These are phyloP conservation scores for Calephelis nemesis DNA, from an alignment of 1,140 invertebrate species.

Conservation along the genomic window DNA sequence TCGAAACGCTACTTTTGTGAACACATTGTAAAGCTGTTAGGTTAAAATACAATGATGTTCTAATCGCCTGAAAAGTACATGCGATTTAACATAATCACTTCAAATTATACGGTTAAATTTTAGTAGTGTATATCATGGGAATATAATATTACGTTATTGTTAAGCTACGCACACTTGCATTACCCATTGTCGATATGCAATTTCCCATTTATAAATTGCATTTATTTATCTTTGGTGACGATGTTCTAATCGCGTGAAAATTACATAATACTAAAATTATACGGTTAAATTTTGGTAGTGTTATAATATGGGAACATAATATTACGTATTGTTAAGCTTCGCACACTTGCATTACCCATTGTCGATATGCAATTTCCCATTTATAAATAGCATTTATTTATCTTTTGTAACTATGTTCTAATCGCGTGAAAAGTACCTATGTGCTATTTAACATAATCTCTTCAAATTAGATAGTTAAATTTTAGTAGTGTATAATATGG, in stretches of 20 bases:
- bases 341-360: no score
- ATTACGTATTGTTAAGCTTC: background rate
- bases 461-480: background rate
- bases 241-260: constrained; percentile 44
- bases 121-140: background rate
- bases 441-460: background rate
- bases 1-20: constrained; percentile 59
- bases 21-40: constrained; percentile 40
- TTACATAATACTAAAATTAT: constrained; percentile 6
- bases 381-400: no score
- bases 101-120: constrained; percentile 7
- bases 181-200: no score
- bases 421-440: constrained; percentile 37
- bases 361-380: no score
- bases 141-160: background rate
- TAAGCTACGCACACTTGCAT: background rate
- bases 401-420: constrained; percentile 34
- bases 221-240: constrained; percentile 1
- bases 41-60: constrained; percentile 41
- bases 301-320: background rate
- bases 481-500: background rate
- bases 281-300: constrained; percentile 5
- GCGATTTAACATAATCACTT: constrained; percentile 5
- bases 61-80: constrained; percentile 38
- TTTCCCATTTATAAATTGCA: no score